Evolutionary conservation across 2,797 vertebrate genomes (phyloP).

Genomic region (Botia kubotai): DNA sequence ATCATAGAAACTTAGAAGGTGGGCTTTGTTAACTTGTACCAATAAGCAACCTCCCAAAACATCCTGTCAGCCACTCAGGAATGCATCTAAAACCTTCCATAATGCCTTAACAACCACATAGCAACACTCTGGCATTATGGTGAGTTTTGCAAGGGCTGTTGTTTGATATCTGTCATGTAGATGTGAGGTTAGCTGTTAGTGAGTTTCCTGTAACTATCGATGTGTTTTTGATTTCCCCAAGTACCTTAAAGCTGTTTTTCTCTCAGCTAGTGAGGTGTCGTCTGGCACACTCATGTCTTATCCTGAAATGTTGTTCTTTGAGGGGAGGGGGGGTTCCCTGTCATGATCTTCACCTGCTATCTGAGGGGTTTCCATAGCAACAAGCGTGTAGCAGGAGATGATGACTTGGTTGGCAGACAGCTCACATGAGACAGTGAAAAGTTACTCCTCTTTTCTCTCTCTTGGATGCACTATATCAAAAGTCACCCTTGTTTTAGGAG

Average conservation of each 20-base stretch:
- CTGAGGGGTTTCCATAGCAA: slow-evolving; percentile 78
- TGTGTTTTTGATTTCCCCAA: background rate
- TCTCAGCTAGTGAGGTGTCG: background rate
- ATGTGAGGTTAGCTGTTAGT: background rate
- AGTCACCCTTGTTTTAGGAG: too few relatives aligned
- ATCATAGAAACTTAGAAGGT: too few relatives aligned
- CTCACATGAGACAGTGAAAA: slow-evolving; percentile 58
- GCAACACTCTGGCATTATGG: too few relatives aligned
- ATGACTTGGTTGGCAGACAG: slow-evolving; percentile 65
- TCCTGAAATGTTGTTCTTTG: background rate
- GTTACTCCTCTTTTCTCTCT: slow-evolving; percentile 56
- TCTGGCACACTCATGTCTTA: background rate
- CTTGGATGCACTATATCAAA: slow-evolving; percentile 27
- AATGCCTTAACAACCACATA: too few relatives aligned
- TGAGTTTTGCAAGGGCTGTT: too few relatives aligned
- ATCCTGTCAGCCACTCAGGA: background rate
- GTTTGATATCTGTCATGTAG: too few relatives aligned
- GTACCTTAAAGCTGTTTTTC: background rate
- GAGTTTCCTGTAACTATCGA: background rate
- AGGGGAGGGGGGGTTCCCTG: slow-evolving; percentile 32
- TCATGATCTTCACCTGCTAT: slow-evolving; percentile 57
- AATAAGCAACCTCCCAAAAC: too few relatives aligned
- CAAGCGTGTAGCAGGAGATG: slow-evolving; percentile 64
- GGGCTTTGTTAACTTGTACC: too few relatives aligned
- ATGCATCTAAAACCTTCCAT: too few relatives aligned